Evolutionary conservation across 2,888 invertebrate species (phyloP).

Genomic region (Automeris io): DNA sequence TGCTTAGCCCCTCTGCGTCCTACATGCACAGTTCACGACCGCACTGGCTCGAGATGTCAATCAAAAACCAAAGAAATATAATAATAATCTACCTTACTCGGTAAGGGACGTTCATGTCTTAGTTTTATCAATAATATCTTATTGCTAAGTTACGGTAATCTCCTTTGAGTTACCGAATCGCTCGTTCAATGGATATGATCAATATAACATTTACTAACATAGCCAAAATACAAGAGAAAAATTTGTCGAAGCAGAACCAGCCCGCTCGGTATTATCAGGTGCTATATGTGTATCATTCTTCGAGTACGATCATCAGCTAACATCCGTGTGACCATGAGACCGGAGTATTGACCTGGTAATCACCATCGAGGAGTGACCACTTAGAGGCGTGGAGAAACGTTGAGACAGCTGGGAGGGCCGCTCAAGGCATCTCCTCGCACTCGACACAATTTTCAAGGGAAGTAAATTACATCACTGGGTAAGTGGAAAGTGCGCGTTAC

Average conservation of each 20-base stretch:
- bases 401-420: conserved; percentile 28
- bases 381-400: conserved; percentile 17
- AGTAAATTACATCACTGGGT: conserved; percentile 66
- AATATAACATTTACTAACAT: conserved; percentile 37
- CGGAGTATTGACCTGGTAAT: conserved; percentile 13
- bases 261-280: conserved; percentile 49
- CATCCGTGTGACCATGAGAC: conserved; percentile 5
- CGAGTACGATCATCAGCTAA: conserved; percentile 14
- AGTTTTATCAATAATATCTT: conserved; percentile 72
- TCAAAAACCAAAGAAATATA: conserved; percentile 67
- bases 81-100: conserved; percentile 74
- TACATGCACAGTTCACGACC: conserved; percentile 18
- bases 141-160: conserved; percentile 69
- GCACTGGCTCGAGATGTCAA: conserved; percentile 56
- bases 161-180: conserved; percentile 61
- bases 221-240: conserved; percentile 55
- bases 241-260: conserved; percentile 67
- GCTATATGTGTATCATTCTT: conserved; percentile 18
- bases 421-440: conserved; percentile 21
- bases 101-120: conserved; percentile 77
- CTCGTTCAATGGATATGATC: conserved; percentile 46
- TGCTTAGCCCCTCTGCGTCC: conserved; percentile 15
- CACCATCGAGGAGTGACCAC: conserved; percentile 13
- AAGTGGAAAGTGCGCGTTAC: conserved; percentile 70
- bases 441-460: conserved; percentile 60